These are phyloP conservation scores for Cepaea nemoralis DNA, from an alignment of 1,140 invertebrate species.

Conservation along the genomic window DNA sequence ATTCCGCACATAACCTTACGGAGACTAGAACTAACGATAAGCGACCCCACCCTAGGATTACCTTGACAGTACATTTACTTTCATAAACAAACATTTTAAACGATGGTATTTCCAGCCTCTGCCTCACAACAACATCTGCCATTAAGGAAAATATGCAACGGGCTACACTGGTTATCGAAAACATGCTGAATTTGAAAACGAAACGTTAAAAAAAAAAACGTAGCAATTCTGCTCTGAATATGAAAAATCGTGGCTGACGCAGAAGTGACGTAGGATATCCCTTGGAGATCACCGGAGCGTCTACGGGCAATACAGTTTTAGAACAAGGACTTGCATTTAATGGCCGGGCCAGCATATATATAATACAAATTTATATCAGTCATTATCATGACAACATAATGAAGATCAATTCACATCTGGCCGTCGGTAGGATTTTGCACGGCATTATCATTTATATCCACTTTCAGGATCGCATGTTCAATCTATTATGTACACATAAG, in stretches of 20 bases:
- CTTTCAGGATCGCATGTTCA: too few relatives aligned
- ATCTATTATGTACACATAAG: too few relatives aligned
- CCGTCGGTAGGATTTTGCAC: too few relatives aligned
- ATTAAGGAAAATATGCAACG: too few relatives aligned
- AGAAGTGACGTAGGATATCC: neutral
- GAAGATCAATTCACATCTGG: too few relatives aligned
- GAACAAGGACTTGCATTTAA: neutral
- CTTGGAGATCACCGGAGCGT: constrained; percentile 2
- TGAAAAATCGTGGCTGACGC: neutral
- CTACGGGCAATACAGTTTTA: neutral
- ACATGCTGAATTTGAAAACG: neutral
- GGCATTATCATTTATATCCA: too few relatives aligned
- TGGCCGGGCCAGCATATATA: neutral
- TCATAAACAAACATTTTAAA: neutral
- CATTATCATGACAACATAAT: too few relatives aligned
- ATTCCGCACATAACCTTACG: neutral
- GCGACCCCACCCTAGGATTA: neutral
- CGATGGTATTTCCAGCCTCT: neutral
- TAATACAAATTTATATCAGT: neutral
- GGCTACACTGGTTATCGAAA: neutral
- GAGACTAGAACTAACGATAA: neutral
- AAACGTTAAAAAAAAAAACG: neutral
- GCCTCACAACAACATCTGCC: neutral
- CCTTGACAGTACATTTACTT: neutral
- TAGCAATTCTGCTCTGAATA: neutral